Conservation (phyloP, 2,888 invertebrate genomes). For the Asteroscopus sphinx region DNA sequence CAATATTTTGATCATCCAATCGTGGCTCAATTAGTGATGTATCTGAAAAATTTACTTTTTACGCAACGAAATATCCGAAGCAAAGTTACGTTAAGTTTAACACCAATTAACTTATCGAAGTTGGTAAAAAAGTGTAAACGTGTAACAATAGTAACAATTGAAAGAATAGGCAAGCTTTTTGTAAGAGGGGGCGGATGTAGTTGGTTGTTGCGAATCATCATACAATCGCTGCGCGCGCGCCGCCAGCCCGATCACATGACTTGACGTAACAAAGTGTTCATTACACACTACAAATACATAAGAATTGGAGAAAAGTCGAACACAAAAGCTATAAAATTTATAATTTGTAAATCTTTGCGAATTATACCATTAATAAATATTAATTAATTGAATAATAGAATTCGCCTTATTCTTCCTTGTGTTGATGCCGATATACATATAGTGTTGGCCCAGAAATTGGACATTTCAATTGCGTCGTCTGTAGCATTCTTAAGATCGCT, state of each 20-base stretch:
- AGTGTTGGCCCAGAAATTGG: too few relatives aligned
- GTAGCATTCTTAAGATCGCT: too few relatives aligned
- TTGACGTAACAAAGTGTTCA: conserved; percentile 34
- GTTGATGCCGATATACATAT: too few relatives aligned
- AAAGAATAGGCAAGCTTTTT: conserved; percentile 25
- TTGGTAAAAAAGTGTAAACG: conserved; percentile 23
- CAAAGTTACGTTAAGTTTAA: conserved; percentile 17
- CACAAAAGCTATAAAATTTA: conserved; percentile 16
- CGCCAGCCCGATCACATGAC: conserved; percentile 34
- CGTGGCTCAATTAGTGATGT: conserved; percentile 29
- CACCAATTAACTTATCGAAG: conserved; percentile 7
- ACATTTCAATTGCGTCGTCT: too few relatives aligned
- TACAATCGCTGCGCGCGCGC: conserved; percentile 12
- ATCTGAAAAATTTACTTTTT: conserved; percentile 20
- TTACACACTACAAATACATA: conserved; percentile 19
- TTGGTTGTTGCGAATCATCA: conserved; percentile 15
- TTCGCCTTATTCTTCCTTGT: too few relatives aligned
- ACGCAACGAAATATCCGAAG: conserved; percentile 25
- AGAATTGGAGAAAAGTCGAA: conserved; percentile 20
- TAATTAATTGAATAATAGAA: too few relatives aligned
- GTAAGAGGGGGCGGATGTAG: conserved; percentile 21
- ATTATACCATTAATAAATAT: too few relatives aligned
- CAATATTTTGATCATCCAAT: conserved; percentile 33
- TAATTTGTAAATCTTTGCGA: not conserved
- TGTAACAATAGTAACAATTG: conserved; percentile 16